phyloP scores from a whole-genome alignment of 1,140 invertebrate genomes.

The Bombus polaris region DNA sequence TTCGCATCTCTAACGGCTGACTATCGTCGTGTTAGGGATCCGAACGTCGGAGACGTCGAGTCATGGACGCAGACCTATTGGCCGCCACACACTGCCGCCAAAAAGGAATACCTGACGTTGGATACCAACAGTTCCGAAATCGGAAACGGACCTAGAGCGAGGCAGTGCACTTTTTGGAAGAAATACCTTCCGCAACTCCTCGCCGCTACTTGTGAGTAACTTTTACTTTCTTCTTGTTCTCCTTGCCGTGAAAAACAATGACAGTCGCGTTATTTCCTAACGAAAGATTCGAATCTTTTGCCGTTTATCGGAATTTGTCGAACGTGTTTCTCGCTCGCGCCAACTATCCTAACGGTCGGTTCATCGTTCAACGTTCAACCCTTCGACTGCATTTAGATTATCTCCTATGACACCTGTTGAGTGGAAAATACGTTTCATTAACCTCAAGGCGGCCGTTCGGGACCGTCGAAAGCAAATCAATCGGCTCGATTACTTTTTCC shows the following conservation, averaged over 20 bases:
- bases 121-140: conserved; percentile 91
- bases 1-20: no score
- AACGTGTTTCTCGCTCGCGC: no score
- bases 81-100: conserved; percentile 92
- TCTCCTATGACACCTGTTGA: conserved; percentile 80
- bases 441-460: conserved; percentile 11
- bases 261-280: no score
- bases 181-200: conserved; percentile 95
- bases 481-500: conserved; percentile 29
- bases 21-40: conserved; percentile 83
- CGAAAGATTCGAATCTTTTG: no score
- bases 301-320: no score
- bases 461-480: conserved; percentile 1
- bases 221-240: neutral
- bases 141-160: conserved; percentile 92
- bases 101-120: conserved; percentile 93
- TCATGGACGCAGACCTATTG: conserved; percentile 89
- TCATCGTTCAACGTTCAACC: conserved; percentile 15
- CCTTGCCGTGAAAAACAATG: no score
- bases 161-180: conserved; percentile 98
- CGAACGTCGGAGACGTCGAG: conserved; percentile 86
- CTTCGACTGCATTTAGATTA: conserved; percentile 68
- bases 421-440: conserved; percentile 75
- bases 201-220: conserved; percentile 87
- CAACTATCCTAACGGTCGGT: neutral